Evolutionary conservation across 1,140 invertebrate genomes (phyloP).

Genomic region (Achroia grisella): DNA sequence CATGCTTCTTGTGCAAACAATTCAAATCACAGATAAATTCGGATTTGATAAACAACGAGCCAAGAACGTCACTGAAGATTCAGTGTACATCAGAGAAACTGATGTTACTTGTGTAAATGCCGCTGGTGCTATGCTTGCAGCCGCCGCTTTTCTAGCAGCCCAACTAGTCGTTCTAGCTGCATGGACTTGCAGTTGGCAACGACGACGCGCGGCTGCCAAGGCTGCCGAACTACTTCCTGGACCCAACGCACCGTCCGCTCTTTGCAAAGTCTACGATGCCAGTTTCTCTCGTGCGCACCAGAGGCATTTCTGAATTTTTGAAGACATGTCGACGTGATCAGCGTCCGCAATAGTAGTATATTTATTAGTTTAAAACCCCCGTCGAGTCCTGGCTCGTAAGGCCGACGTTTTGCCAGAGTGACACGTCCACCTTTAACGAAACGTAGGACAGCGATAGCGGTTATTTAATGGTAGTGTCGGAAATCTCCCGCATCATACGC

Average conservation of each 20-base stretch:
- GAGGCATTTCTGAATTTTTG: slow-evolving; percentile 82
- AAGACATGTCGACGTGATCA: slow-evolving; percentile 50
- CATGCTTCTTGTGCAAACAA: slow-evolving; percentile 90
- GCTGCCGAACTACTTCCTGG: slow-evolving; percentile 64
- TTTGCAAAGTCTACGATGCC: slow-evolving; percentile 90
- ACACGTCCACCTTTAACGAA: slow-evolving; percentile 30
- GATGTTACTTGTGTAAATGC: slow-evolving; percentile 82
- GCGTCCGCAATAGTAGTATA: slow-evolving; percentile 67
- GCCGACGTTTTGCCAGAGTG: slow-evolving; percentile 24
- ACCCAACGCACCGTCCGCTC: slow-evolving; percentile 76
- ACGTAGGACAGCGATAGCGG: slow-evolving; percentile 58
- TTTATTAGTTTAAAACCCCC: slow-evolving; percentile 60
- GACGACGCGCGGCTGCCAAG: slow-evolving; percentile 78
- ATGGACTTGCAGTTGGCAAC: slow-evolving; percentile 89
- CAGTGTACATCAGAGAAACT: slow-evolving; percentile 75
- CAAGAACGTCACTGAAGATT: slow-evolving; percentile 70
- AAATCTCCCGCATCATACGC: slow-evolving; percentile 33
- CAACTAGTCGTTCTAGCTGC: slow-evolving; percentile 87
- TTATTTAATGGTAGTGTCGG: slow-evolving; percentile 50
- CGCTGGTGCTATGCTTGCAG: slow-evolving; percentile 84
- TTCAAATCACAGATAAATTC: slow-evolving; percentile 95
- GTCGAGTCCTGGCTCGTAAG: slow-evolving; percentile 52
- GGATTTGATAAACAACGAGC: slow-evolving; percentile 81
- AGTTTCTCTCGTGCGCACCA: slow-evolving; percentile 82
- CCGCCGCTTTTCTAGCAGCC: slow-evolving; percentile 86